These are phyloP conservation scores for Xyrauchen texanus DNA, from an alignment of 2,113 vertebrate genomes.

Conservation along the genomic window DNA sequence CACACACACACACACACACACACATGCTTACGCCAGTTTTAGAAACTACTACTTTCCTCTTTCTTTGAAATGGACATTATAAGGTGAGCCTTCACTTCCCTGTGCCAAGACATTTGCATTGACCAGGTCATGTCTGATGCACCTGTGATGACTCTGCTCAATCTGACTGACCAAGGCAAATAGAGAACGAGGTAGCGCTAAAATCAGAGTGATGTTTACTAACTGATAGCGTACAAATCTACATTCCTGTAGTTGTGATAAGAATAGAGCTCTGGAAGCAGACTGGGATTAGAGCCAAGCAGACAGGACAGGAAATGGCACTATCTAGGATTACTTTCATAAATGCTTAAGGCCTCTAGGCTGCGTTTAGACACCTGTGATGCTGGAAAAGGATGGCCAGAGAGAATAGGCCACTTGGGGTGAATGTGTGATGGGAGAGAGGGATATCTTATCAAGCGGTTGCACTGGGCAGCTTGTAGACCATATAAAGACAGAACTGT, in stretches of 20 bases:
- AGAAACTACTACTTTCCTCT: neutral
- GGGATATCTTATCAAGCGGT: no score
- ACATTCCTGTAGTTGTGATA: slow-evolving; percentile 22
- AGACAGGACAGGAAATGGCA: neutral
- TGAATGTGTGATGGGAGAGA: neutral
- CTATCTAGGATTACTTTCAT: neutral
- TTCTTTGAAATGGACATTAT: neutral
- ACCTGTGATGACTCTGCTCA: neutral
- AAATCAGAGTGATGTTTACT: neutral
- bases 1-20: neutral
- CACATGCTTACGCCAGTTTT: neutral
- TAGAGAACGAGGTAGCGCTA: slow-evolving; percentile 7
- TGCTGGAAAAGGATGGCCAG: neutral
- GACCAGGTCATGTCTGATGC: slow-evolving; percentile 27
- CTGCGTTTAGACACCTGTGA: neutral
- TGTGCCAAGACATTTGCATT: neutral
- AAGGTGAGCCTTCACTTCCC: neutral
- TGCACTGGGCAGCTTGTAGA: neutral
- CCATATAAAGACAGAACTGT: no score
- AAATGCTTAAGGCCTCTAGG: neutral
- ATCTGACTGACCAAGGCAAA: slow-evolving; percentile 7
- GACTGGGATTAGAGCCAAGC: slow-evolving; percentile 5
- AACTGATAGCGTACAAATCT: neutral
- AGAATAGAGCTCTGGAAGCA: neutral
- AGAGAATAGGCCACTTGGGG: neutral